Conservation (phyloP, 2,113 vertebrate species). For the Prolemur simus region DNA sequence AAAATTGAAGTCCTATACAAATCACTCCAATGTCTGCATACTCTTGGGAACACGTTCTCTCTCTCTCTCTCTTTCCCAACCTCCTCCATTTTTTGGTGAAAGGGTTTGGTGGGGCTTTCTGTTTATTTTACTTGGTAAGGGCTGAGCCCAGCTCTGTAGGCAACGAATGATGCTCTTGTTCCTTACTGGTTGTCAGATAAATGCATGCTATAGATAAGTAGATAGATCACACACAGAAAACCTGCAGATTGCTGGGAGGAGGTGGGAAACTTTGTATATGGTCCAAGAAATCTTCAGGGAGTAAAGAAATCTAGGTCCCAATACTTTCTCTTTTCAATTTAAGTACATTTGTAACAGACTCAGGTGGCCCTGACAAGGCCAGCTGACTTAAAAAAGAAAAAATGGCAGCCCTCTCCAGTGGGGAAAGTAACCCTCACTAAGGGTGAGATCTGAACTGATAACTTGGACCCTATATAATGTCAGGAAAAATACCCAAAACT, state of each 20-base stretch:
- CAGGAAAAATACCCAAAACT: neutral
- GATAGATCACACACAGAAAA: neutral
- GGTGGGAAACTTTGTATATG: neutral
- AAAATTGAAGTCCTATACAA: neutral
- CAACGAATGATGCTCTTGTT: neutral
- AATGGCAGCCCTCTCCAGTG: neutral
- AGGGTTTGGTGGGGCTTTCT: neutral
- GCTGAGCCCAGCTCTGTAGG: neutral
- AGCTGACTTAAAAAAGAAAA: neutral
- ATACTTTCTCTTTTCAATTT: neutral
- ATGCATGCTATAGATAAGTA: neutral
- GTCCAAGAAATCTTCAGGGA: neutral
- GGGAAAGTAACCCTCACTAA: neutral
- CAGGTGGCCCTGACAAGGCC: neutral
- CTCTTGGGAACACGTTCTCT: neutral
- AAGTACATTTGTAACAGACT: neutral
- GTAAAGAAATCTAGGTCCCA: neutral
- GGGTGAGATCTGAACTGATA: neutral
- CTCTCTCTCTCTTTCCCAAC: neutral
- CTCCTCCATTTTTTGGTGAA: neutral
- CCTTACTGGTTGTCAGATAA: neutral
- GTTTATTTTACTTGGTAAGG: neutral
- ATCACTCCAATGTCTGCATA: neutral
- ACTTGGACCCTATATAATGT: neutral
- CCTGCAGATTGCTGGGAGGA: neutral